Evolutionary conservation across 2,888 invertebrate species (phyloP).

Genomic region (Amphipoea oculea): DNA sequence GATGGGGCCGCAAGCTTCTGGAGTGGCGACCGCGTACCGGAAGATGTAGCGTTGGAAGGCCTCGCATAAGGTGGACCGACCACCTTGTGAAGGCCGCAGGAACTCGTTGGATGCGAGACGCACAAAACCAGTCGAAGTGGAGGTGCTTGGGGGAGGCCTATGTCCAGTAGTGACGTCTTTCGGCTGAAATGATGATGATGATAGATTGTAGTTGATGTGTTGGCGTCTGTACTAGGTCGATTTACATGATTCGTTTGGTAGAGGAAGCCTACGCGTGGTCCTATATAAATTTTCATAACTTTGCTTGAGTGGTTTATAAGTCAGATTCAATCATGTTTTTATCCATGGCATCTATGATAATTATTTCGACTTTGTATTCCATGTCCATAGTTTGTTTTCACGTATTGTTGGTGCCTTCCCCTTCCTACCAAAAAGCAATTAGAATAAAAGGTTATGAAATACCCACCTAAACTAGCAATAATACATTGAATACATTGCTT

Average conservation of each 20-base stretch:
- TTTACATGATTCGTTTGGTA: not conserved
- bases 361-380: not conserved
- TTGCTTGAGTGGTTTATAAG: not conserved
- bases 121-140: too few species aligned
- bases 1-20: too few species aligned
- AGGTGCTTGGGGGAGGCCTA: too few species aligned
- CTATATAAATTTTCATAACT: not conserved
- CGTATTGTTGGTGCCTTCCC: not conserved
- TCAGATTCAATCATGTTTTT: not conserved
- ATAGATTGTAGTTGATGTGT: too few species aligned
- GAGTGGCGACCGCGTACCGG: too few species aligned
- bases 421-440: not conserved
- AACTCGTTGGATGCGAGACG: too few species aligned
- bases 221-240: too few species aligned
- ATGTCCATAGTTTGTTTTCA: not conserved
- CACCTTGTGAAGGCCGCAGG: too few species aligned
- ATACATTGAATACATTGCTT: slow-evolving; percentile 1
- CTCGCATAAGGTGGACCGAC: too few species aligned
- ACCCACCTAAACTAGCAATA: not conserved
- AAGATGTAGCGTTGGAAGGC: too few species aligned
- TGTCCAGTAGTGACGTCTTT: too few species aligned
- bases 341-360: not conserved
- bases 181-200: too few species aligned
- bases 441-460: not conserved
- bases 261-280: not conserved